A percentile compares a stretch with the other conserved stretches of the same genome.
Evolutionary conservation across 2,797 vertebrate species (phyloP).

Genomic region (Dicrostonyx torquatus): DNA sequence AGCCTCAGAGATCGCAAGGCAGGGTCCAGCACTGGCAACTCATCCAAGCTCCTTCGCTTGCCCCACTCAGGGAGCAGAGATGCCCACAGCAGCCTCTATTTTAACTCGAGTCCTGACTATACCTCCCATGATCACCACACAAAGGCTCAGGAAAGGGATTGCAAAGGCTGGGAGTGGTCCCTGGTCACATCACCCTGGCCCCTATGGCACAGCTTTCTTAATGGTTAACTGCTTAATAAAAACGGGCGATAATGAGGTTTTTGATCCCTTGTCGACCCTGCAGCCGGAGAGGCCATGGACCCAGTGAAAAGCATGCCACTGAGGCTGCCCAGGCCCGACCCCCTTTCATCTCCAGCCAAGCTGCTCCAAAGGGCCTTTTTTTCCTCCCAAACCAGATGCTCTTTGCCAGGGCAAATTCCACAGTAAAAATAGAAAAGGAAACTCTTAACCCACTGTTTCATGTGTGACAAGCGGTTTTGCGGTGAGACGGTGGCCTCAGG

Average conservation of each 20-base stretch:
- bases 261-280: slow-evolving; percentile 68
- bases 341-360: slow-evolving; percentile 83
- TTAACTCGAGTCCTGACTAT: fast-evolving
- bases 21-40: fast-evolving
- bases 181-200: background rate
- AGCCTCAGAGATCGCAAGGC: background rate
- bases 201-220: background rate
- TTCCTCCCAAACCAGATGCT: slow-evolving; percentile 71
- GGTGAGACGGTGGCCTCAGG: slow-evolving; percentile 30
- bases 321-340: slow-evolving; percentile 53
- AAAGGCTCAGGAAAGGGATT: background rate
- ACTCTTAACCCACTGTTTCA: slow-evolving; percentile 70
- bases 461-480: slow-evolving; percentile 59
- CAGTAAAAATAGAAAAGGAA: slow-evolving; percentile 73
- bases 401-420: slow-evolving; percentile 60
- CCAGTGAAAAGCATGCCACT: slow-evolving; percentile 59
- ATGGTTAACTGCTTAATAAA: slow-evolving; percentile 49
- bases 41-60: background rate
- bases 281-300: slow-evolving; percentile 29
- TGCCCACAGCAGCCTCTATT: background rate
- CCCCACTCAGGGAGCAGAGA: background rate
- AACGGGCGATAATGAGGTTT: slow-evolving; percentile 38
- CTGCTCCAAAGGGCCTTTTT: slow-evolving; percentile 61
- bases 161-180: no score
- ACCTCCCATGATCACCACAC: background rate